A percentile compares a stretch with the other conserved stretches of the same genome.
Conservation (phyloP, 2,888 invertebrate genomes). For the Chalcis sispes region DNA sequence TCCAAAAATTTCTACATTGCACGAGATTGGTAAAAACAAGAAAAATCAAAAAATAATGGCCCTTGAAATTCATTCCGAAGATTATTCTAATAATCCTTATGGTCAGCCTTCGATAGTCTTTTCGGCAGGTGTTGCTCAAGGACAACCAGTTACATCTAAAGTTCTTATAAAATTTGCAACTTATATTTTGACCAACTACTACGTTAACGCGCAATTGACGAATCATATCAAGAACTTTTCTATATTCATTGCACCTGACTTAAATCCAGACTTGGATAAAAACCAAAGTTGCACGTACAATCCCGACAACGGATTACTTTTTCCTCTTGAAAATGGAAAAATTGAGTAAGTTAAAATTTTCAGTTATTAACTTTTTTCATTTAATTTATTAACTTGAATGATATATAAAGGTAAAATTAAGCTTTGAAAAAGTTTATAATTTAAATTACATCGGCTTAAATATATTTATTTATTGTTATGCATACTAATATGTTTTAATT, state of each 20-base stretch:
- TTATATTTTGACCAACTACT: constrained; percentile 67
- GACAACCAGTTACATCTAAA: constrained; percentile 69
- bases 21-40: constrained; percentile 65
- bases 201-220: constrained; percentile 61
- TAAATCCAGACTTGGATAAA: constrained; percentile 63
- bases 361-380: neutral
- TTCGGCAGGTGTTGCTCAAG: constrained; percentile 67
- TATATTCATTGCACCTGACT: constrained; percentile 69
- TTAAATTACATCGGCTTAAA: no score
- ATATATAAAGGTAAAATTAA: neutral
- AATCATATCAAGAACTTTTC: constrained; percentile 67
- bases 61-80: constrained; percentile 66
- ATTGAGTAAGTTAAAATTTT: constrained; percentile 41
- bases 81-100: constrained; percentile 54
- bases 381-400: neutral
- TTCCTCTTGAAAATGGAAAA: constrained; percentile 60
- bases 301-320: constrained; percentile 59
- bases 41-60: constrained; percentile 65
- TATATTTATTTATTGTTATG: no score
- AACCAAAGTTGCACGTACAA: constrained; percentile 63
- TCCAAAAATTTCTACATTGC: constrained; percentile 66
- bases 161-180: constrained; percentile 68
- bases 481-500: neutral
- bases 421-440: neutral
- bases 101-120: constrained; percentile 68